A percentile compares a stretch with the other conserved stretches of the same genome.
Evolutionary conservation across 2,888 invertebrate genomes (phyloP).

Genomic region (Drosophila merina): DNA sequence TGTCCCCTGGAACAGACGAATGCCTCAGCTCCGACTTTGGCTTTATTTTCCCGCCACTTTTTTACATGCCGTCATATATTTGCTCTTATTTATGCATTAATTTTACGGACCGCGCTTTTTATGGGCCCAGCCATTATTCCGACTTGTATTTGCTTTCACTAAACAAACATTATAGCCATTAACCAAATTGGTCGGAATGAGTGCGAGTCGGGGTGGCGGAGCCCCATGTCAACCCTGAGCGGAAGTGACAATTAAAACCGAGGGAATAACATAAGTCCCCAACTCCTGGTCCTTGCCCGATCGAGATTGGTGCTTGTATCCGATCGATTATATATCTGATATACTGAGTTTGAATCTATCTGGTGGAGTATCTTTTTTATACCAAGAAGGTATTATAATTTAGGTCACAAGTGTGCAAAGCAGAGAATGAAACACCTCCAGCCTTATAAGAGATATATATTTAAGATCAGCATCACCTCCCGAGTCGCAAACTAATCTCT

Average conservation of each 20-base stretch:
- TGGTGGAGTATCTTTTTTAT: too few species aligned
- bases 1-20: slow-evolving; percentile 6
- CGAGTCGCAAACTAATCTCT: too few species aligned
- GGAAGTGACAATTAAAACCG: slow-evolving; percentile 53
- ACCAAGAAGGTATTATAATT: too few species aligned
- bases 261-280: too few species aligned
- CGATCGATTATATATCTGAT: too few species aligned
- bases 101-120: slow-evolving; percentile 70
- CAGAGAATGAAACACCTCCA: too few species aligned
- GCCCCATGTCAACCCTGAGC: slow-evolving; percentile 55
- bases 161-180: slow-evolving; percentile 79
- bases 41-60: slow-evolving; percentile 29
- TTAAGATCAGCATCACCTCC: too few species aligned
- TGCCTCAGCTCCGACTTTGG: slow-evolving; percentile 12
- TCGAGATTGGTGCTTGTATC: too few species aligned
- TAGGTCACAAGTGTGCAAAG: too few species aligned
- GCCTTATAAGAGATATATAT: too few species aligned
- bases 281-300: too few species aligned
- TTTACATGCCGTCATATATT: slow-evolving; percentile 74
- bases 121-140: slow-evolving; percentile 68
- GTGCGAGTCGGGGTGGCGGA: neutral
- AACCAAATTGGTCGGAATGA: slow-evolving; percentile 69
- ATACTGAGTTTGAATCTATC: too few species aligned
- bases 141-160: slow-evolving; percentile 68
- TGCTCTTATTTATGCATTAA: slow-evolving; percentile 78